These are phyloP conservation scores for Luffia ferchaultella DNA, from an alignment of 2,888 invertebrate species.

Conservation along the genomic window DNA sequence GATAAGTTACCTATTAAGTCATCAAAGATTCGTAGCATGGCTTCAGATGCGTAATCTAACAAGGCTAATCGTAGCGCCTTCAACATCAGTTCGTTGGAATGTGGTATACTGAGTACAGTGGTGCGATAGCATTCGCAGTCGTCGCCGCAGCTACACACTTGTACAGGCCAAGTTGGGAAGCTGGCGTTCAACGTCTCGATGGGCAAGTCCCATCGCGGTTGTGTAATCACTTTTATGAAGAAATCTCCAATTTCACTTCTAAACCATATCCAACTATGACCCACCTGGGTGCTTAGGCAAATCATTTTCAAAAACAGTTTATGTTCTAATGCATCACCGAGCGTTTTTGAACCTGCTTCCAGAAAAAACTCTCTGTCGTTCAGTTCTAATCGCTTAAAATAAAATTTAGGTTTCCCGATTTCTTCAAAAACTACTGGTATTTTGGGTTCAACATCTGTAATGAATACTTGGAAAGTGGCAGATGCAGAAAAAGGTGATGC, in stretches of 20 bases:
- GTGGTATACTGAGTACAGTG: conserved; percentile 38
- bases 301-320: conserved; percentile 43
- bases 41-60: conserved; percentile 38
- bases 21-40: conserved; percentile 48
- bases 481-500: conserved; percentile 35
- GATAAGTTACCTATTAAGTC: conserved; percentile 41
- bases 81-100: conserved; percentile 47
- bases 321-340: conserved; percentile 28
- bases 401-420: conserved; percentile 29
- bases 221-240: conserved; percentile 42
- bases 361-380: conserved; percentile 40
- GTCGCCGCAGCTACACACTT: conserved; percentile 49
- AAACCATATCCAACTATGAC: conserved; percentile 52
- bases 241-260: conserved; percentile 44
- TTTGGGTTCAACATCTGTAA: conserved; percentile 43
- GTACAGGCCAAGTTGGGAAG: conserved; percentile 40
- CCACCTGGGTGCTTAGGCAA: conserved; percentile 41
- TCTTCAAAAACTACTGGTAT: conserved; percentile 34
- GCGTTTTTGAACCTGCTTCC: conserved; percentile 27
- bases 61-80: conserved; percentile 43
- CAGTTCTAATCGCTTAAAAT: conserved; percentile 35
- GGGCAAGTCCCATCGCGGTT: conserved; percentile 46
- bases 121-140: conserved; percentile 49
- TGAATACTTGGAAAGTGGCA: conserved; percentile 26
- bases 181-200: conserved; percentile 39